Percentiles rank a stretch among this genome's conserved stretches.
phyloP scores from a whole-genome alignment of 2,888 invertebrate species.

The Epsilonema sp. region DNA sequence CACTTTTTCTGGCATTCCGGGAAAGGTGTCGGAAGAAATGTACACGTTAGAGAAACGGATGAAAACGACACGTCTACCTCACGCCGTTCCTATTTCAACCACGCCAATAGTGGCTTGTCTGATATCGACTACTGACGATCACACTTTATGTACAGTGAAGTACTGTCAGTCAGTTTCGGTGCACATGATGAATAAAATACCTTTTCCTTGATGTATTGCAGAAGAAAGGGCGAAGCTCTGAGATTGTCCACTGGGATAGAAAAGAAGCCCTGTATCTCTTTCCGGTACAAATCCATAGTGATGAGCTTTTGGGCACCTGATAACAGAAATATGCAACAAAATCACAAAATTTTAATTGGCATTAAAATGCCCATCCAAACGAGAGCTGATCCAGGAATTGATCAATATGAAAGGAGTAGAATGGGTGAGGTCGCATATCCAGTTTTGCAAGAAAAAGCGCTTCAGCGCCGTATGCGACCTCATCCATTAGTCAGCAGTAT shows the following conservation, averaged over 20 bases:
- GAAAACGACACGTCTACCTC: too few relatives aligned
- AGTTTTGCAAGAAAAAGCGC: too few relatives aligned
- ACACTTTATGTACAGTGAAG: background rate
- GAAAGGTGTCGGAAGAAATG: too few relatives aligned
- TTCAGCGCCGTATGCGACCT: too few relatives aligned
- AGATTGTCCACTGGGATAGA: slow-evolving; percentile 96
- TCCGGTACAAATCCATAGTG: slow-evolving; percentile 96
- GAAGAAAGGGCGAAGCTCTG: slow-evolving; percentile 81
- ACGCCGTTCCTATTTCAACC: background rate
- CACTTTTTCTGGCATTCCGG: too few relatives aligned
- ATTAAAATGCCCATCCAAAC: slow-evolving; percentile 4
- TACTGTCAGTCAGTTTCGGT: background rate
- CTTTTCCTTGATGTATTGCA: slow-evolving; percentile 70
- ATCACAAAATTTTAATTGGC: too few relatives aligned
- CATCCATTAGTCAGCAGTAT: background rate
- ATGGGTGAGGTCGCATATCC: too few relatives aligned
- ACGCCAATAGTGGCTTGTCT: background rate
- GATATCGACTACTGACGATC: background rate
- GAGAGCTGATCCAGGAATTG: background rate
- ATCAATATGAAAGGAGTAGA: background rate
- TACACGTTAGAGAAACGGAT: too few relatives aligned
- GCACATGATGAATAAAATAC: slow-evolving; percentile 15
- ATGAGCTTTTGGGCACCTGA: slow-evolving; percentile 70
- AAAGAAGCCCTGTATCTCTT: slow-evolving; percentile 99
- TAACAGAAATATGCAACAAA: slow-evolving; percentile 26